Evolutionary conservation across 2,888 invertebrate species (phyloP).

Genomic region (Caenorhabditis afra): DNA sequence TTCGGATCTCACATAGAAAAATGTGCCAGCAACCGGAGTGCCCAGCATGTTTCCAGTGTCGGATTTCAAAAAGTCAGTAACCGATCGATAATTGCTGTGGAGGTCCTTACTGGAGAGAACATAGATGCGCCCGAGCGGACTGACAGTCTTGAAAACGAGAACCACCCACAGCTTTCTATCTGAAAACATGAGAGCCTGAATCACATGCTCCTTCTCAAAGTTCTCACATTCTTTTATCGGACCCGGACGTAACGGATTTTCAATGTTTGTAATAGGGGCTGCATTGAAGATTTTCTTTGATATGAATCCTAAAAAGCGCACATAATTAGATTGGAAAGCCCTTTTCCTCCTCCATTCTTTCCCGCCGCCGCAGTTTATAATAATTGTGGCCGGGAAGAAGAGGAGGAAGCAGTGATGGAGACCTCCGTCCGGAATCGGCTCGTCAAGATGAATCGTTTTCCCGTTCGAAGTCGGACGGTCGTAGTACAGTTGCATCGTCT

Average conservation of each 20-base stretch:
- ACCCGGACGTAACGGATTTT: constrained; percentile 64
- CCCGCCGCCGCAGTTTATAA: not conserved
- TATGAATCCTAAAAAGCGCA: constrained; percentile 63
- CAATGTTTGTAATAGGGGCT: constrained; percentile 66
- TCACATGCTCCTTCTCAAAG: not conserved
- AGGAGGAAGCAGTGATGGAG: not conserved
- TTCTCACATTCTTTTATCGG: constrained; percentile 68
- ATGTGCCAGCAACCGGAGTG: constrained; percentile 72
- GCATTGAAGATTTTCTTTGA: constrained; percentile 72
- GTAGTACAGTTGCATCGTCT: constrained; percentile 75
- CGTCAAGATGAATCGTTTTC: constrained; percentile 70
- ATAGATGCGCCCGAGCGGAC: constrained; percentile 69
- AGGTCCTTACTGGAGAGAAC: constrained; percentile 71
- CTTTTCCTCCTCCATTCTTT: not conserved
- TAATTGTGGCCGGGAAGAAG: not conserved
- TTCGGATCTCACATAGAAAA: constrained; percentile 66
- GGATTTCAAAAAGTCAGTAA: constrained; percentile 69
- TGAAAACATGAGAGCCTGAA: constrained; percentile 34
- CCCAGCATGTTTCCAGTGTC: constrained; percentile 72
- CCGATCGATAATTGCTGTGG: constrained; percentile 68
- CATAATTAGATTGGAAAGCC: constrained; percentile 12
- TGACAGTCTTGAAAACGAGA: constrained; percentile 71
- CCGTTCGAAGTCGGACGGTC: constrained; percentile 69
- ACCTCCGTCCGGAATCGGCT: constrained; percentile 75
- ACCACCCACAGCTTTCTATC: constrained; percentile 73